Conservation (phyloP, 2,797 vertebrate genomes). For the Cynodonichthys magdalenae region DNA sequence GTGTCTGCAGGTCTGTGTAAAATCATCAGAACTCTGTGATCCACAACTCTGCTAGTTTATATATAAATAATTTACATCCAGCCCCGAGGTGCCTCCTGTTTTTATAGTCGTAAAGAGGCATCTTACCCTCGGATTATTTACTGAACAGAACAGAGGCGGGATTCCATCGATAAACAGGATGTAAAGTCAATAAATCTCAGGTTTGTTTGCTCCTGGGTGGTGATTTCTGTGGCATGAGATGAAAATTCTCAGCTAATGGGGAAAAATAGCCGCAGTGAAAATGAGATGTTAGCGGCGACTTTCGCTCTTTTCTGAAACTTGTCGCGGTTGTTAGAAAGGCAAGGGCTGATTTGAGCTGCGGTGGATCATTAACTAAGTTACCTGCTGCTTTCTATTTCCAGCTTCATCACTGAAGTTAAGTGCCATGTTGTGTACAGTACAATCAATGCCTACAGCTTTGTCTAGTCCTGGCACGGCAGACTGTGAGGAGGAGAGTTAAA, state of each 20-base stretch:
- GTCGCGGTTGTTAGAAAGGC: conserved; percentile 9
- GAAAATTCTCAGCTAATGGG: conserved; percentile 2
- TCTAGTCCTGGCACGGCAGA: conserved; percentile 35
- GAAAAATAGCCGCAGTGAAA: background rate
- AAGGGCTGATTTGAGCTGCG: conserved; percentile 34
- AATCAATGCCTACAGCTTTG: conserved; percentile 54
- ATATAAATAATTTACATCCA: conserved; percentile 12
- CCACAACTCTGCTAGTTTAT: conserved; percentile 28
- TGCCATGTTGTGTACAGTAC: conserved; percentile 69
- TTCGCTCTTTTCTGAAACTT: conserved; percentile 2
- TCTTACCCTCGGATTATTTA: conserved; percentile 22
- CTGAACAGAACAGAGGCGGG: conserved; percentile 13
- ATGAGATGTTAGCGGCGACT: conserved; percentile 13
- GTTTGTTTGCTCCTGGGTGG: conserved; percentile 44
- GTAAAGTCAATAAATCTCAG: conserved; percentile 20
- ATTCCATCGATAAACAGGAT: conserved; percentile 5
- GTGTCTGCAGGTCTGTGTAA: conserved; percentile 60
- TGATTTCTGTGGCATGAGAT: conserved; percentile 38
- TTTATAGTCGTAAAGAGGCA: conserved; percentile 35
- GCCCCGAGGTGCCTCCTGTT: conserved; percentile 36
- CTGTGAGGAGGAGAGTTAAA: conserved; percentile 5
- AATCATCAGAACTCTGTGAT: conserved; percentile 7
- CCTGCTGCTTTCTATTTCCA: conserved; percentile 66
- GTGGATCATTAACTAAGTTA: conserved; percentile 27
- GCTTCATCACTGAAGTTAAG: conserved; percentile 63